Conservation (phyloP, 2,113 vertebrate genomes). For the Peromyscus polionotus region DNA sequence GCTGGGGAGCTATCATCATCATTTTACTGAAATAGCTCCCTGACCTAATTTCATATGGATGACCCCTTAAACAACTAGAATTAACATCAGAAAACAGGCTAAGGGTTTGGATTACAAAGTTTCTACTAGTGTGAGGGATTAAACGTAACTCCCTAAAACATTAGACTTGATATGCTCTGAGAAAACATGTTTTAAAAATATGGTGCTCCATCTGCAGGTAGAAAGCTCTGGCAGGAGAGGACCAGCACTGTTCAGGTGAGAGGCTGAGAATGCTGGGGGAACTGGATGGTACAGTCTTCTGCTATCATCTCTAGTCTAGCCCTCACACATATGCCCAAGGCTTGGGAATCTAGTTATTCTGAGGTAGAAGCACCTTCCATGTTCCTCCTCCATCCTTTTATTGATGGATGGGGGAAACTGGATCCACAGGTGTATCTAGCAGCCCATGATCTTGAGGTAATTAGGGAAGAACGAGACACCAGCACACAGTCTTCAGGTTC, state of each 20-base stretch:
- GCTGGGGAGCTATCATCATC: neutral
- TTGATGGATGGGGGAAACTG: neutral
- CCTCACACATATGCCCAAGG: neutral
- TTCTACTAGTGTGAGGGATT: neutral
- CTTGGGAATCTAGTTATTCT: neutral
- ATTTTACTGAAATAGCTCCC: neutral
- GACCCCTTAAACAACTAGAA: conserved; percentile 25
- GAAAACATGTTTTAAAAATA: neutral
- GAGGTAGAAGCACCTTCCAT: neutral
- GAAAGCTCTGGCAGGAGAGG: neutral
- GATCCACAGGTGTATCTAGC: neutral
- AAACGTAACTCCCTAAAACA: neutral
- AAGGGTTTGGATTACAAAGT: neutral
- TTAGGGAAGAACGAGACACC: neutral
- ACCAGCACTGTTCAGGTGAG: neutral
- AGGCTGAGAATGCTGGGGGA: neutral
- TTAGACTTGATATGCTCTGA: neutral
- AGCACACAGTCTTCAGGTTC: neutral
- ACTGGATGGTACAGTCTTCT: neutral
- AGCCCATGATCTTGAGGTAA: neutral
- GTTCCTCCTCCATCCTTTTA: neutral
- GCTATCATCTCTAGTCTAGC: neutral
- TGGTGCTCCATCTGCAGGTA: neutral
- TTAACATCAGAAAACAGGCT: neutral
- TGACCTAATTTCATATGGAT: neutral